Evolutionary conservation across 2,113 vertebrate genomes (phyloP), one percentile per base, ranked within the genome.

Genomic region (Pseudorhombus dupliciocellatus): DNA sequence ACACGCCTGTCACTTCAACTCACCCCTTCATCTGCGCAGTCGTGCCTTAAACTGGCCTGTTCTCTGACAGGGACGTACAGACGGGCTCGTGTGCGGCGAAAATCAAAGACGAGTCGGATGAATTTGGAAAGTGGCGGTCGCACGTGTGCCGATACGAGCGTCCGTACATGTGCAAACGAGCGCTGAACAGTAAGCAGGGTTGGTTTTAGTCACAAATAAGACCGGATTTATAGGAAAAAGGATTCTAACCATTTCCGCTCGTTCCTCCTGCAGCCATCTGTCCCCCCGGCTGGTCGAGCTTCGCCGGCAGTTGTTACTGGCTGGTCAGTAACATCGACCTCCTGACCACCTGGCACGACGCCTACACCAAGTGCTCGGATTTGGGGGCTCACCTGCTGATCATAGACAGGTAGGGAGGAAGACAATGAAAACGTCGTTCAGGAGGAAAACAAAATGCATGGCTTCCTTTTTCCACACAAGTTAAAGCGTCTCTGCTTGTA

Each of bases 301-400:
- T 93, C 42, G 28, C 64, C 1, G 92, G 93, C 34, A 91, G 71
- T 48, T 94, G 94, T 72, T 94, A 94, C 63, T 92, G 92, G 92
- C 1, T 92, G 55, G 92, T 94, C 85, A 93, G 89, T 62, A 94
- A 94, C 24, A 26, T 10, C 46, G 70, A 86, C 5, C 87, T 93
- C 4, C 26, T 94, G 86, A 94, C 94, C 84, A 92, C 85, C 20
- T 94, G 93, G 93, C 59, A 93, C 4, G 87, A 94, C 14, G 92
- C 94, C 8, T n/a, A 81, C 72, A 86, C 60, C 67, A 73, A 30
- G 57, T 94, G 94, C 64, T 73, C 53, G 0, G 62, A 60, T 6
- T 15, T 88, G 46, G 80, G 80, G 0, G 87, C 88, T 15, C 85
- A 89, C 85, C 78, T 94, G 66, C 58, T 94, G 22, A 90, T 88